phyloP scores from a whole-genome alignment of 2,113 vertebrate genomes.

The Melanotaenia duboulayi region DNA sequence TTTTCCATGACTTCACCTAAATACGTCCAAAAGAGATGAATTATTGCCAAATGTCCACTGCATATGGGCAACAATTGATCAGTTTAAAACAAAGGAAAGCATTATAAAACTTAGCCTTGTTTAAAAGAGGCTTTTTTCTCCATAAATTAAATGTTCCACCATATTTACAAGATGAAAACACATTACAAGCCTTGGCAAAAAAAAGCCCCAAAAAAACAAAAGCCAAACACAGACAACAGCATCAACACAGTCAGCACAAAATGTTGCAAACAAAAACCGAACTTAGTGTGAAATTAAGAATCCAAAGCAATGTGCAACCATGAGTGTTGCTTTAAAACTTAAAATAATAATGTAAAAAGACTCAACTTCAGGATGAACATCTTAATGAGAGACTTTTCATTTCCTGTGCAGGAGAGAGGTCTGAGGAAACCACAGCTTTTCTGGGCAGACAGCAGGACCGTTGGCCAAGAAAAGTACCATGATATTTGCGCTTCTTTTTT shows the following conservation, averaged over 20 bases:
- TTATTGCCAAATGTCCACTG: conserved; percentile 12
- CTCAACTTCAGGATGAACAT: background rate
- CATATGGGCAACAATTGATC: background rate
- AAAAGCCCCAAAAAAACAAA: conserved; percentile 1
- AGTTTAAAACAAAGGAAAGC: background rate
- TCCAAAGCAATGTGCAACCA: conserved; percentile 1
- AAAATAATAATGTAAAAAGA: conserved; percentile 17
- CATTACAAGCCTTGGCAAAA: background rate
- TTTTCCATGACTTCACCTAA: conserved; percentile 26
- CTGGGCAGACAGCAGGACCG: conserved; percentile 13
- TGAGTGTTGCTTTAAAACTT: background rate
- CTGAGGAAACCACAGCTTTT: conserved; percentile 28
- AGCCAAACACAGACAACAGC: background rate
- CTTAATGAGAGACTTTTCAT: conserved; percentile 25
- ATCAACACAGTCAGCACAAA: background rate
- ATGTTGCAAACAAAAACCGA: background rate
- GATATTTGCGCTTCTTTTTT: conserved; percentile 29
- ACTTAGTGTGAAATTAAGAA: background rate
- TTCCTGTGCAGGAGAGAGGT: conserved; percentile 25
- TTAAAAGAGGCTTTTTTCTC: background rate
- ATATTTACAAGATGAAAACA: conserved; percentile 5
- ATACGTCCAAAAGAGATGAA: conserved; percentile 22
- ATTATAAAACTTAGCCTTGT: background rate
- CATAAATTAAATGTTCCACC: conserved; percentile 6
- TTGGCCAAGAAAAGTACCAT: conserved; percentile 26